Percentiles rank a stretch among this genome's conserved stretches.
Evolutionary conservation across 2,797 vertebrate genomes (phyloP).

Genomic region (Mormyrops attenuatus): DNA sequence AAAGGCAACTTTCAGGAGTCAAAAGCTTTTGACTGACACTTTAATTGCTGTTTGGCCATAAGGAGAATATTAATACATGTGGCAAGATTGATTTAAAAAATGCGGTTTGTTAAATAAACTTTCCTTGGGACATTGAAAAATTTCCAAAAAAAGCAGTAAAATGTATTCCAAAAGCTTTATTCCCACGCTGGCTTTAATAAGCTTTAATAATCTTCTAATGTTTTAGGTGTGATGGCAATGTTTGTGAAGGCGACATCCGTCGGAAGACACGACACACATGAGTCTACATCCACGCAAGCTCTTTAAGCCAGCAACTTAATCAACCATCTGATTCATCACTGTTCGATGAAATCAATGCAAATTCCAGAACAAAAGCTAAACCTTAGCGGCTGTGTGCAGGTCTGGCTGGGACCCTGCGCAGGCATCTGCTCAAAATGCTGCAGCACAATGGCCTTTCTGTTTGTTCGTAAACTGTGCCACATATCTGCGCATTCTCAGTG

Average conservation of each 20-base stretch:
- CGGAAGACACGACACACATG: neutral
- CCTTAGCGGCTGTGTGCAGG: neutral
- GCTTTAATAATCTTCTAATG: neutral
- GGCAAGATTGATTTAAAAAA: neutral
- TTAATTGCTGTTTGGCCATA: neutral
- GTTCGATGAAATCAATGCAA: neutral
- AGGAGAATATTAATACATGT: neutral
- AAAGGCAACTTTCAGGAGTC: neutral
- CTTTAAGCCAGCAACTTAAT: neutral
- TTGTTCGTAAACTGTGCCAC: neutral
- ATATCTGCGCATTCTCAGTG: neutral
- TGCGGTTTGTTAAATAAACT: neutral
- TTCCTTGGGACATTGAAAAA: neutral
- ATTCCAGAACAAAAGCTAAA: neutral
- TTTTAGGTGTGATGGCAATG: neutral
- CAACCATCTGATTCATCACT: neutral
- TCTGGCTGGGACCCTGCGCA: neutral
- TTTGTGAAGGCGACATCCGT: neutral
- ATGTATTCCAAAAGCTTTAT: neutral
- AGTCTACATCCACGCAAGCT: neutral
- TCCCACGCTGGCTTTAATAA: neutral
- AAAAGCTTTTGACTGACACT: neutral
- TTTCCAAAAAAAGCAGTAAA: neutral
- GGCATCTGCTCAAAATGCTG: neutral
- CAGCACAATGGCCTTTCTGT: constrained; percentile 18